These are phyloP conservation scores for Watersipora subatra DNA, from an alignment of 1,140 invertebrate species.

Conservation along the genomic window DNA sequence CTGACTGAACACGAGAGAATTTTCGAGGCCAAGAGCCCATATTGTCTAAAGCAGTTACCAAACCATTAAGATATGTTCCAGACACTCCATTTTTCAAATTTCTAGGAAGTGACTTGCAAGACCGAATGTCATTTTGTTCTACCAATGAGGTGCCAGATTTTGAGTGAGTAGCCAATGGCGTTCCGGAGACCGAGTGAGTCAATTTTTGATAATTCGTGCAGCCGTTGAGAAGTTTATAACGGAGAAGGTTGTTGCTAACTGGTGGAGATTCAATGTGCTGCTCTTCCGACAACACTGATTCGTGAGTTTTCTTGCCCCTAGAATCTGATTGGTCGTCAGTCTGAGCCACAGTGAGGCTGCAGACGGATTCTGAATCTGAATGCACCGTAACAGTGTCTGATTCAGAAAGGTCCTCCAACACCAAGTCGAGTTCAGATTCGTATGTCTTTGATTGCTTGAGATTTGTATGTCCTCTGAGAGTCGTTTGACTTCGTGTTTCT, in stretches of 20 bases:
- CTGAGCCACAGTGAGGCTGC: neutral
- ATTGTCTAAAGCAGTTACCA: neutral
- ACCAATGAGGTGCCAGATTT: neutral
- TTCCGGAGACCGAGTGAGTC: too few relatives aligned
- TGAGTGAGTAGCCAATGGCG: neutral
- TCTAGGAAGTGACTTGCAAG: neutral
- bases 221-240: neutral
- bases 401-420: neutral
- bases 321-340: neutral
- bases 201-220: neutral
- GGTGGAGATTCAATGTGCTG: neutral
- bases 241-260: neutral
- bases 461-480: neutral
- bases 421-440: neutral
- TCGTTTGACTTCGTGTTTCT: neutral
- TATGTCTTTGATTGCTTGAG: neutral
- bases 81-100: neutral
- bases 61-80: neutral
- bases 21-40: neutral
- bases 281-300: neutral
- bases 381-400: neutral
- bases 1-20: neutral
- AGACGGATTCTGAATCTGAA: neutral
- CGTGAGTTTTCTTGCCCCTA: too few relatives aligned
- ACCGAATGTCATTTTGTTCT: neutral